Evolutionary conservation across 2,888 invertebrate species (phyloP).

Genomic region (Baronia brevicornis): DNA sequence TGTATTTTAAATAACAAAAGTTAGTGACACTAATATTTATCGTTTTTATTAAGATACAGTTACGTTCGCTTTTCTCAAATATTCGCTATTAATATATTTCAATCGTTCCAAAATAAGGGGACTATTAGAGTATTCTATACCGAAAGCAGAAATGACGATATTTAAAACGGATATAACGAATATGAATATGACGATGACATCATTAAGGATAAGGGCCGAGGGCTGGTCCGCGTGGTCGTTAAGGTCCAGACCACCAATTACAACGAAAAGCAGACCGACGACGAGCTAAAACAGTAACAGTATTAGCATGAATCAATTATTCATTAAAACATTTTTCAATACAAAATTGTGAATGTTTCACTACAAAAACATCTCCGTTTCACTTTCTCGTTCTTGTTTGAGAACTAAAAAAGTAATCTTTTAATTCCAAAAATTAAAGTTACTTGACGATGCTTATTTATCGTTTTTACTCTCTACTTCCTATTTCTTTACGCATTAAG

Average conservation of each 20-base stretch:
- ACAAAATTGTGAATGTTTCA: no score
- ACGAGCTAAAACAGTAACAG: constrained; percentile 79
- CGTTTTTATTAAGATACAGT: constrained; percentile 30
- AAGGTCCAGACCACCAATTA: constrained; percentile 88
- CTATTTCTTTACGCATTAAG: no score
- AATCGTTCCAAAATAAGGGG: constrained; percentile 73
- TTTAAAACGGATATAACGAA: constrained; percentile 89
- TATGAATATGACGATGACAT: constrained; percentile 85
- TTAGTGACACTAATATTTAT: no score
- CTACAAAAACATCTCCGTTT: no score
- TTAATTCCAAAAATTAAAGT: no score
- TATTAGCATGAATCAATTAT: constrained; percentile 4
- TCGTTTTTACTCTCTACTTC: no score
- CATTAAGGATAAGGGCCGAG: constrained; percentile 86
- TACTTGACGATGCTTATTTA: no score
- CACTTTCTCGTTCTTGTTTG: no score
- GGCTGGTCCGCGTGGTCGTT: constrained; percentile 84
- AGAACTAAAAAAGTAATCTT: no score
- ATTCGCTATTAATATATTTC: constrained; percentile 51
- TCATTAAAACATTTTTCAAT: background rate
- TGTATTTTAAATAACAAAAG: no score
- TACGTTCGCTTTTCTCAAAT: constrained; percentile 45
- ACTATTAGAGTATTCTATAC: constrained; percentile 84
- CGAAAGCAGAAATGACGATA: constrained; percentile 89
- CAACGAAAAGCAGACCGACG: constrained; percentile 87